Conservation (phyloP, 35 echinoderm and acorn worm genomes). For the Ptychodera flava region DNA sequence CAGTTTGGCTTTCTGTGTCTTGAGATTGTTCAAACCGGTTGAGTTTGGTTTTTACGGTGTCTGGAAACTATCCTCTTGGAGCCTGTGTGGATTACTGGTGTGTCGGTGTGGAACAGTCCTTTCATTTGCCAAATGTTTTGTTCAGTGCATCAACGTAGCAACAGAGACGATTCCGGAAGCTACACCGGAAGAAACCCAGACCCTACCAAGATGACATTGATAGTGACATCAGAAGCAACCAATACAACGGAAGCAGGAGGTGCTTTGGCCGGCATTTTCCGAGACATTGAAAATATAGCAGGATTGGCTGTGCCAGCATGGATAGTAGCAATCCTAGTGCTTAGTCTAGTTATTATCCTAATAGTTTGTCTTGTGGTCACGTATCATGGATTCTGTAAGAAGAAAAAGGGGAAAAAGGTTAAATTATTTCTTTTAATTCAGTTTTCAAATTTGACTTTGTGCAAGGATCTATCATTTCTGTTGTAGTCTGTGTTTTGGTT, state of each 20-base stretch:
- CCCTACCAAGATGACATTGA: neutral
- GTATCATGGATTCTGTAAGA: neutral
- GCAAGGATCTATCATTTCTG: neutral
- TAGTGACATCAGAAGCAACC: neutral
- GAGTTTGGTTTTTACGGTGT: neutral
- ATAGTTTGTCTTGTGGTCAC: neutral
- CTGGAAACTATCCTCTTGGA: neutral
- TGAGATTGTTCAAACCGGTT: neutral
- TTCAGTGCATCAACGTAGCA: neutral
- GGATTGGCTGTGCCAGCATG: neutral
- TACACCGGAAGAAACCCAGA: neutral
- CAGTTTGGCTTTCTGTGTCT: too few species aligned
- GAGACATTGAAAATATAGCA: neutral
- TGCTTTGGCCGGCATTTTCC: neutral
- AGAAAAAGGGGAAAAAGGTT: neutral
- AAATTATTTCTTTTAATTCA: neutral
- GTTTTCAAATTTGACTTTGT: too few species aligned
- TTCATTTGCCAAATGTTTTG: neutral
- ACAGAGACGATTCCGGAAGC: neutral
- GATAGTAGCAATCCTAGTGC: neutral
- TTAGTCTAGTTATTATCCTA: neutral
- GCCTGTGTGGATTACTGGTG: neutral
- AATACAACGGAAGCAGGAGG: neutral
- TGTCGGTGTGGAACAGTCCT: too few species aligned
- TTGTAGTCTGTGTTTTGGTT: neutral